These are phyloP conservation scores for Nothocercus nigrocapillus DNA, from an alignment of 2,113 vertebrate genomes.

Conservation along the genomic window DNA sequence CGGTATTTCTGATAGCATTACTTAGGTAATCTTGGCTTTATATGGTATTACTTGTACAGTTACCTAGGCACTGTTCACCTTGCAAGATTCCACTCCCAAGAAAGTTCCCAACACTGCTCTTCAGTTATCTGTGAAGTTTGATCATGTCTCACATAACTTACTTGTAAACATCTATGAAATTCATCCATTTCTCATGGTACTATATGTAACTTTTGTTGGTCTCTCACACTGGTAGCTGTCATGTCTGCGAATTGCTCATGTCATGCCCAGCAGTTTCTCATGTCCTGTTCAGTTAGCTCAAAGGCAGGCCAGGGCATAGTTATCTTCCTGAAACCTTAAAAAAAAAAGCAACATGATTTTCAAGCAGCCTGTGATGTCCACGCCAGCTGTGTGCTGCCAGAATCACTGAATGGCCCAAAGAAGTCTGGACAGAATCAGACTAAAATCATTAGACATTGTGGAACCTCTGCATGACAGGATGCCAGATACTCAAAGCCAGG, in stretches of 20 bases:
- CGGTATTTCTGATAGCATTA: not conserved
- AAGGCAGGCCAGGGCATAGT: not conserved
- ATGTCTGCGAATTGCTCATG: not conserved
- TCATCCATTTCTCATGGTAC: not conserved
- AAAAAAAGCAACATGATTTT: not conserved
- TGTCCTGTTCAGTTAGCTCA: not conserved
- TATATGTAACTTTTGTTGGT: not conserved
- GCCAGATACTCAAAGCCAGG: not conserved
- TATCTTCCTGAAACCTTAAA: not conserved
- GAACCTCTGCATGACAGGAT: not conserved
- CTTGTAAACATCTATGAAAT: not conserved
- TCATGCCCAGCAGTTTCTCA: not conserved
- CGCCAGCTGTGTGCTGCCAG: not conserved
- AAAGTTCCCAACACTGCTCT: not conserved
- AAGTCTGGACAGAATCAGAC: not conserved
- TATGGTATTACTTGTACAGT: not conserved
- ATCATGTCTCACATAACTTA: not conserved
- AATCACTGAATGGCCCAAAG: not conserved
- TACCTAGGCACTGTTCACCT: not conserved
- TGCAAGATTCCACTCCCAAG: not conserved
- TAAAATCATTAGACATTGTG: not conserved
- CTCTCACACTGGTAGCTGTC: not conserved
- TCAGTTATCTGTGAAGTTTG: not conserved
- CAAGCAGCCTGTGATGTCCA: accelerated
- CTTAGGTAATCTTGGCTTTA: not conserved